Evolutionary conservation across 2,113 vertebrate species (phyloP).

Genomic region (Oncorhynchus masou): DNA sequence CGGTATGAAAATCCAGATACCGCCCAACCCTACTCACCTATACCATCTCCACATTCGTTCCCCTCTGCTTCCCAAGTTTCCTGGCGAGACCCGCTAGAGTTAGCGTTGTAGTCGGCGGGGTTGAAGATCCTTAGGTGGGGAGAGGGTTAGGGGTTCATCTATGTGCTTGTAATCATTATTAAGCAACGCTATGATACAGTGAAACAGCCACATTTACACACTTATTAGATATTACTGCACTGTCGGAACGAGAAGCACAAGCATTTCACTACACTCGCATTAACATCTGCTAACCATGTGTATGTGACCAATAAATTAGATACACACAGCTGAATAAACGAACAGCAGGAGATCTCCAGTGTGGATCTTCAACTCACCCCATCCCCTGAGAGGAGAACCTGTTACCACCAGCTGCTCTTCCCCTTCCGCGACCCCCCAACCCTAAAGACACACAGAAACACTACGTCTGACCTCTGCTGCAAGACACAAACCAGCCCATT

Average conservation of each 20-base stretch:
- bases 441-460: conserved; percentile 67
- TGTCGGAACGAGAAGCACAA: too few species aligned
- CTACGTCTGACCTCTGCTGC: not conserved
- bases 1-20: too few species aligned
- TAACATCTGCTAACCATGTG: too few species aligned
- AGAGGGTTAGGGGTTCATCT: conserved; percentile 6
- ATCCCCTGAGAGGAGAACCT: conserved; percentile 92
- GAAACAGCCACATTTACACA: too few species aligned
- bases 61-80: conserved; percentile 82
- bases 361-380: conserved; percentile 78
- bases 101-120: conserved; percentile 86
- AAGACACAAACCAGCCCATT: not conserved
- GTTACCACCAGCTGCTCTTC: conserved; percentile 84
- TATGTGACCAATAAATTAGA: too few species aligned
- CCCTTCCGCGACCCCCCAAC: conserved; percentile 82
- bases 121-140: conserved; percentile 83
- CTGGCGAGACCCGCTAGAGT: conserved; percentile 76
- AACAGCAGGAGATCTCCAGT: too few species aligned
- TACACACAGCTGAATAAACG: too few species aligned
- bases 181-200: too few species aligned
- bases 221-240: too few species aligned
- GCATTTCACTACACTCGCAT: too few species aligned
- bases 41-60: conserved; percentile 80
- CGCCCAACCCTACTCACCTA: conserved; percentile 68
- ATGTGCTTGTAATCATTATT: too few species aligned